These are phyloP conservation scores for Clarias magur DNA, from an alignment of 2,113 vertebrate species.

Conservation along the genomic window DNA sequence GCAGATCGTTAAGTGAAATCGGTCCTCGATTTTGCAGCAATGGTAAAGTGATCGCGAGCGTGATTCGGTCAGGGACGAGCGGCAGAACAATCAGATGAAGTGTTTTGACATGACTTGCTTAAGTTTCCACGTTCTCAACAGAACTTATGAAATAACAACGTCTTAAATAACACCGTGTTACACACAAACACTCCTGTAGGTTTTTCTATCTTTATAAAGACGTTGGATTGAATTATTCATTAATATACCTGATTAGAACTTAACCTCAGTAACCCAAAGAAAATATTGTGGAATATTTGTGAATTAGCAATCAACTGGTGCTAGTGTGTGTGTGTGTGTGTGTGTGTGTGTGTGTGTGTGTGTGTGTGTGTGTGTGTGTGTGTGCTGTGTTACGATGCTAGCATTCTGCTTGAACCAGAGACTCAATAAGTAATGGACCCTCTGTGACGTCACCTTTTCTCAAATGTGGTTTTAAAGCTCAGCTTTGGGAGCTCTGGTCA, in stretches of 20 bases:
- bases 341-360: not conserved
- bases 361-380: not conserved
- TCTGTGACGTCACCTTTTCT: no score
- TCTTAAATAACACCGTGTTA: not conserved
- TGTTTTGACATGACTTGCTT: conserved; percentile 11
- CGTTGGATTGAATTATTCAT: not conserved
- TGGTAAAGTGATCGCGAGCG: conserved; percentile 29
- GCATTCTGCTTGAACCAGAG: not conserved
- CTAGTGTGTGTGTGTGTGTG: not conserved
- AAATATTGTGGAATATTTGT: not conserved
- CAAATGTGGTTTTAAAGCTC: no score
- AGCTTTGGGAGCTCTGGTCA: no score
- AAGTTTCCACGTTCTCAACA: not conserved
- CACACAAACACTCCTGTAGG: not conserved
- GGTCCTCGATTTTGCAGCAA: not conserved
- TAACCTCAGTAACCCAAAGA: not conserved
- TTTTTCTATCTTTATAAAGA: not conserved
- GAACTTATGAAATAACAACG: not conserved
- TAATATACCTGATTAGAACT: not conserved
- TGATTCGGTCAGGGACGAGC: conserved; percentile 16
- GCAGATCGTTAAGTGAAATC: conserved; percentile 56
- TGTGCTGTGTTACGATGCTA: not conserved
- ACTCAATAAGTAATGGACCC: no score
- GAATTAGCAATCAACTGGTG: not conserved
- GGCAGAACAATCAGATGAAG: conserved; percentile 30